Evolutionary conservation across 2,797 vertebrate genomes (phyloP).

Genomic region (Percopsis omiscomaycus): DNA sequence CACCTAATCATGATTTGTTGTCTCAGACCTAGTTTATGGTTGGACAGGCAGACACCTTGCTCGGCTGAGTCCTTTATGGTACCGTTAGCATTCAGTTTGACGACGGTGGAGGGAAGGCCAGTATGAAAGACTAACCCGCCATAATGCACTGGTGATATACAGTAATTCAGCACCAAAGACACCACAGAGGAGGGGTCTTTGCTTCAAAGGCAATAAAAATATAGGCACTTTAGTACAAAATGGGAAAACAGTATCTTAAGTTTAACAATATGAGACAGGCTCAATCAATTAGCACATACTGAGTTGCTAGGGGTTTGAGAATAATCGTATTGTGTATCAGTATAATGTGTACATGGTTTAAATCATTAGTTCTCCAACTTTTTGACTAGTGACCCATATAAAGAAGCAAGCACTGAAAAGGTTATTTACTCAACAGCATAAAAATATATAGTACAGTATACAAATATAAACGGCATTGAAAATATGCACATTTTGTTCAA

Average conservation of each 20-base stretch:
- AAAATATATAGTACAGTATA: no score
- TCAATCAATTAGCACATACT: slow-evolving; percentile 33
- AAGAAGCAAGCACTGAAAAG: no score
- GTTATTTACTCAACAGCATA: no score
- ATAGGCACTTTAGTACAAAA: slow-evolving; percentile 17
- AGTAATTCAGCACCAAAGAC: slow-evolving; percentile 14
- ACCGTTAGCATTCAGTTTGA: not conserved
- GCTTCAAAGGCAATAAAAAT: slow-evolving; percentile 21
- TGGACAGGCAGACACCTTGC: no score
- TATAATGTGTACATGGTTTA: no score
- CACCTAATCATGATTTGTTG: not conserved
- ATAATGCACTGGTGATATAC: slow-evolving; percentile 7
- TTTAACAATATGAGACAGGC: slow-evolving; percentile 29
- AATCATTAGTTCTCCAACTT: no score
- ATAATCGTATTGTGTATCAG: no score
- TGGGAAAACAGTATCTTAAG: slow-evolving; percentile 13
- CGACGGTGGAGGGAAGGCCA: not conserved
- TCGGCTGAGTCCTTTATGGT: not conserved
- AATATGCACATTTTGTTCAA: no score
- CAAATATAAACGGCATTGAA: no score
- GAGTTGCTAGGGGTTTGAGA: slow-evolving; percentile 22
- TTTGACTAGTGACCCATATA: no score
- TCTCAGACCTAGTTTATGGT: no score
- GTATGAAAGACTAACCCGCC: no score
- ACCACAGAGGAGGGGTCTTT: slow-evolving; percentile 2